A percentile compares a stretch with the other conserved stretches of the same genome.
These are phyloP conservation scores for Holothuria scabra DNA, from an alignment of 53 echinoderm and acorn worm genomes.

Conservation along the genomic window DNA sequence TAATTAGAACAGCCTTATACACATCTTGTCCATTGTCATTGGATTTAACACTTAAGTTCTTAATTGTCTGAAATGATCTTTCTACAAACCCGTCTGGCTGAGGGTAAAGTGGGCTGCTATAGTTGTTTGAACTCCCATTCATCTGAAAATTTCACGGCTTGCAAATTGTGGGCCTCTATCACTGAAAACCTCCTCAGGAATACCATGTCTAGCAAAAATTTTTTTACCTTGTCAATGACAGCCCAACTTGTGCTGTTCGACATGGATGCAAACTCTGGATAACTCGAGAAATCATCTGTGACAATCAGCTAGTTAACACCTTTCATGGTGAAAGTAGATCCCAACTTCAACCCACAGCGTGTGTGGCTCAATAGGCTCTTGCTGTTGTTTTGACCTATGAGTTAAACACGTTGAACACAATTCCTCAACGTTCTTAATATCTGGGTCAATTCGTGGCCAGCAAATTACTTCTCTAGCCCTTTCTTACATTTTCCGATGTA, in stretches of 20 bases:
- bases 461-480: constrained; percentile 58
- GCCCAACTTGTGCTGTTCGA: constrained; percentile 27
- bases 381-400: background rate
- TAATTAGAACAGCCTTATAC: constrained; percentile 28
- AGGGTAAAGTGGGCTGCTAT: constrained; percentile 57
- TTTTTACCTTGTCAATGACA: constrained; percentile 43
- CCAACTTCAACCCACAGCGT: constrained; percentile 49
- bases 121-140: constrained; percentile 50
- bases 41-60: constrained; percentile 45
- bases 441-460: constrained; percentile 58
- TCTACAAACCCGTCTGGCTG: constrained; percentile 60
- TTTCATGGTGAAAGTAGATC: constrained; percentile 6
- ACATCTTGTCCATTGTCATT: constrained; percentile 44
- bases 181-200: constrained; percentile 32
- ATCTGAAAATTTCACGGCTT: constrained; percentile 38
- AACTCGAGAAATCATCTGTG: constrained; percentile 37
- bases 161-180: constrained; percentile 47
- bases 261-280: constrained; percentile 5
- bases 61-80: constrained; percentile 53
- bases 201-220: constrained; percentile 43
- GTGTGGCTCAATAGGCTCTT: constrained; percentile 30
- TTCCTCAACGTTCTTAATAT: constrained; percentile 39
- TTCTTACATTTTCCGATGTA: constrained; percentile 58
- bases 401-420: constrained; percentile 20
- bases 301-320: constrained; percentile 15